Percentiles rank a stretch among this genome's conserved stretches.
Evolutionary conservation across 2,113 vertebrate genomes (phyloP).

Genomic region (Calypte anna): DNA sequence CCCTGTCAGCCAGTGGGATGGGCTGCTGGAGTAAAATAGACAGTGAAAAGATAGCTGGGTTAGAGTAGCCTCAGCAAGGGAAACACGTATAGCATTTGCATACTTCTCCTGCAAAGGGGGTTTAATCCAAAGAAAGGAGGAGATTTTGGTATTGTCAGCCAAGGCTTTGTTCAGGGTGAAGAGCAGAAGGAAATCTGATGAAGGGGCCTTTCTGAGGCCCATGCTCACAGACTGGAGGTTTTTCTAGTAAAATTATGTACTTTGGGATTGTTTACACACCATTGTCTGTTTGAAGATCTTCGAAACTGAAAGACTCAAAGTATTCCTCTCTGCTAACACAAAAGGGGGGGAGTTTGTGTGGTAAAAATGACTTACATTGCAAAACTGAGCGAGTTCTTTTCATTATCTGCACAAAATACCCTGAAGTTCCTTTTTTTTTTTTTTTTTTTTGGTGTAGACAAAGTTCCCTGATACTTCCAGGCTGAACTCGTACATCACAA

Average conservation of each 20-base stretch:
- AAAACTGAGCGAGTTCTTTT: constrained; percentile 65
- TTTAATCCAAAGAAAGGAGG: constrained; percentile 79
- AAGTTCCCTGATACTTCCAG: constrained; percentile 35
- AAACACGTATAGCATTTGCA: constrained; percentile 76
- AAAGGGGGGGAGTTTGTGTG: constrained; percentile 55
- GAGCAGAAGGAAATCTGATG: constrained; percentile 78
- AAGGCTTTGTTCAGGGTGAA: constrained; percentile 78
- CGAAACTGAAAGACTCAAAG: constrained; percentile 59
- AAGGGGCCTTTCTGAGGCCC: constrained; percentile 78
- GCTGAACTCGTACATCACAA: neutral
- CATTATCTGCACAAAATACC: constrained; percentile 52
- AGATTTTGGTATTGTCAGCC: constrained; percentile 78
- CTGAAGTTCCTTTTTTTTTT: constrained; percentile 36
- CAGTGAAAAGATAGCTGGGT: constrained; percentile 77
- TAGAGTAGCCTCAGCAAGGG: constrained; percentile 60
- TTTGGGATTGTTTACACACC: constrained; percentile 75
- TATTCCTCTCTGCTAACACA: constrained; percentile 59
- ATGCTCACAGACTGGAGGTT: constrained; percentile 70
- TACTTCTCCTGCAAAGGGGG: constrained; percentile 73
- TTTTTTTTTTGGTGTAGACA: constrained; percentile 47
- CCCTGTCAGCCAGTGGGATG: constrained; percentile 69
- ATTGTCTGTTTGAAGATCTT: constrained; percentile 73
- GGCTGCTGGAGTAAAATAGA: constrained; percentile 69
- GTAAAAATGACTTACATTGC: constrained; percentile 59
- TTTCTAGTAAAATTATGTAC: constrained; percentile 70